Evolutionary conservation across 2,113 vertebrate genomes (phyloP).

Genomic region (Callionymus lyra): DNA sequence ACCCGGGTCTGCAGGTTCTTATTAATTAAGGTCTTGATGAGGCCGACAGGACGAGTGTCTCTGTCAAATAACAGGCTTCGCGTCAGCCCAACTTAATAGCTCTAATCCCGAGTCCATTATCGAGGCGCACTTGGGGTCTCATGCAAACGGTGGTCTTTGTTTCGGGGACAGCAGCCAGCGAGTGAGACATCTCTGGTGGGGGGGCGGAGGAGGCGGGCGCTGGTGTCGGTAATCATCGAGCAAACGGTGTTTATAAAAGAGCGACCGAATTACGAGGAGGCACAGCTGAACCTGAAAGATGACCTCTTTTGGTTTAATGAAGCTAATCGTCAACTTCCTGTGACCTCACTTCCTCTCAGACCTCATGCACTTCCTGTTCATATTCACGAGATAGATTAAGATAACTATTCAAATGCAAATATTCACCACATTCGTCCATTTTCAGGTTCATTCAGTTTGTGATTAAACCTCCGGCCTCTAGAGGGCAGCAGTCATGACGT

Average conservation of each 20-base stretch:
- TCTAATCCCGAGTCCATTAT: slow-evolving; percentile 69
- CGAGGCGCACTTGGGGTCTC: slow-evolving; percentile 53
- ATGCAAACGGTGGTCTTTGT: slow-evolving; percentile 58
- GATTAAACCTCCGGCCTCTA: too few species aligned
- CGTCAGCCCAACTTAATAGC: slow-evolving; percentile 62
- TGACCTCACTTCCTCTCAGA: slow-evolving; percentile 7
- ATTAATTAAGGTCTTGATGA: slow-evolving; percentile 62
- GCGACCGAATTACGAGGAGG: slow-evolving; percentile 14
- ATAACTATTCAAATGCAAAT: too few species aligned
- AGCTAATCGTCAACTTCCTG: slow-evolving; percentile 28
- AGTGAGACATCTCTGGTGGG: slow-evolving; percentile 20
- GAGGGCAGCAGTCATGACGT: too few species aligned
- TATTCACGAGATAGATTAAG: too few species aligned
- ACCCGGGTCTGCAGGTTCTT: slow-evolving; percentile 30
- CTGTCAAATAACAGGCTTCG: slow-evolving; percentile 72
- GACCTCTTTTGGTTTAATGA: slow-evolving; percentile 23
- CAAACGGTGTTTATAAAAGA: slow-evolving; percentile 26
- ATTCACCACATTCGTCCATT: too few species aligned
- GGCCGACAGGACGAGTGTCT: slow-evolving; percentile 59
- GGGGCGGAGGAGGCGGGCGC: slow-evolving; percentile 12
- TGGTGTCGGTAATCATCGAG: slow-evolving; percentile 23
- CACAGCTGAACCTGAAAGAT: slow-evolving; percentile 2
- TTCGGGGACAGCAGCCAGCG: slow-evolving; percentile 19
- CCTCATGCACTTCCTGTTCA: too few species aligned
- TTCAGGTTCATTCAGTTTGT: too few species aligned